phyloP scores from a whole-genome alignment of 2,797 vertebrate genomes.

The Macrochelys suwanniensis region DNA sequence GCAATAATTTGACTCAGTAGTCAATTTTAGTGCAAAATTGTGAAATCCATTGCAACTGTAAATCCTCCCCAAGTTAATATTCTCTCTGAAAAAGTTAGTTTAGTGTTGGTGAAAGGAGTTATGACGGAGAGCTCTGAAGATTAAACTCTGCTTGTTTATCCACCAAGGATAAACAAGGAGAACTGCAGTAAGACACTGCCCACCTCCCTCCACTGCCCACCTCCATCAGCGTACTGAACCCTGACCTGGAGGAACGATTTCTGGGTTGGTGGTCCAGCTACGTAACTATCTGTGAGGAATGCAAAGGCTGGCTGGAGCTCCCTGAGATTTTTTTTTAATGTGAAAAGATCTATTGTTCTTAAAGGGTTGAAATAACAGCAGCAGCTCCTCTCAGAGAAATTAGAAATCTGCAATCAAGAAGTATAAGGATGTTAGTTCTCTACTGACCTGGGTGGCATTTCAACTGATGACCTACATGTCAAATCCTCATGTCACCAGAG shows the following conservation, averaged over 20 bases:
- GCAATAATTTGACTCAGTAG: not conserved
- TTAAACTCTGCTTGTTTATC: constrained; percentile 8
- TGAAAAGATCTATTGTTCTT: not conserved
- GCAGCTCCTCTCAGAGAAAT: not conserved
- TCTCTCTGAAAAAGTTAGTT: constrained; percentile 11
- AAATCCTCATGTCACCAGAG: not conserved
- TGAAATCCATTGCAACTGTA: constrained; percentile 35
- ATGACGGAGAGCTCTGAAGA: not conserved
- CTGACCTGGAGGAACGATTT: not conserved
- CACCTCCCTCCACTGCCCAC: no score
- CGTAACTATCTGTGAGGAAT: no score
- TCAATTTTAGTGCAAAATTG: constrained; percentile 25
- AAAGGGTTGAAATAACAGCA: not conserved
- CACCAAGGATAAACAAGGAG: not conserved
- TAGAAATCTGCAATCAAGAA: not conserved
- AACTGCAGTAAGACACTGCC: not conserved
- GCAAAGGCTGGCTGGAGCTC: not conserved
- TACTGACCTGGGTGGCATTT: not conserved
- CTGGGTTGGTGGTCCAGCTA: not conserved
- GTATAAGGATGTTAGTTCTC: not conserved
- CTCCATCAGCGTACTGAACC: not conserved
- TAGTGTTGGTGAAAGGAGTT: constrained; percentile 24
- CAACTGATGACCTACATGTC: not conserved
- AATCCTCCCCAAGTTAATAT: not conserved
- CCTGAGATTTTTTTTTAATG: not conserved